Base-by-base conservation (phyloP, 2,113 vertebrate species). In the Labeo rohita region DNA sequence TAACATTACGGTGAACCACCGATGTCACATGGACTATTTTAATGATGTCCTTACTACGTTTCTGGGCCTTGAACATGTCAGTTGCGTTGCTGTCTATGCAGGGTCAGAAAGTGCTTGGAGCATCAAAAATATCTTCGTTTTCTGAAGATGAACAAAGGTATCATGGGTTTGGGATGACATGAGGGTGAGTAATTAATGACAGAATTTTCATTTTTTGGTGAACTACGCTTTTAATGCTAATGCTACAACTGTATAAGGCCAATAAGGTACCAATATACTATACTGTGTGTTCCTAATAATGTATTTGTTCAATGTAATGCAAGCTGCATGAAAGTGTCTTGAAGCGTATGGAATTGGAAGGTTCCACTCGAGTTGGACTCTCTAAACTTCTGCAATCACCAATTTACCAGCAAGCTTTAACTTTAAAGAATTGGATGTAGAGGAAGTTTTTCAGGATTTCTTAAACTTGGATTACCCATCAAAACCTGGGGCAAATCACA, bases 401-500 rank as follows among this genome's bases (percentile, higher is more conserved):
- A 18, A 54, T 36, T 56, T n/a, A 15, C 15, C 23, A 54, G 75
- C 28, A 16, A 36, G 8, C 15, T 39, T 56, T 78, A 56, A 11
- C 28, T 78, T 78, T 56, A 45, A 4, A 78, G 16, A 21, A 66
- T 36, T 66, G 39, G 79, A 50, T 36, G 4, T 39, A 61, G 59
- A 61, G 54, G 45, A 70, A 0, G 28, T 50, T 50, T 81, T 80
- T 66, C 72, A 50, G 72, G 45, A 50, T 75, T 75, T 50, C 72
- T 75, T 45, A 21, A 16, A 21, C 59, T 82, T 68, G 61, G 80
- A 50, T 34, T 82, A 82, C 23, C 47, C 80, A 82, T 68, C 23
- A 82, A 80, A 68, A 82, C 23, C 45, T 21, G 28, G 36, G 8
- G 59, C 45, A 70, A 74, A 84, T 72, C 50, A 73, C 82, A 70